Conservation (phyloP, 2,113 vertebrate genomes). For the Gambusia affinis region DNA sequence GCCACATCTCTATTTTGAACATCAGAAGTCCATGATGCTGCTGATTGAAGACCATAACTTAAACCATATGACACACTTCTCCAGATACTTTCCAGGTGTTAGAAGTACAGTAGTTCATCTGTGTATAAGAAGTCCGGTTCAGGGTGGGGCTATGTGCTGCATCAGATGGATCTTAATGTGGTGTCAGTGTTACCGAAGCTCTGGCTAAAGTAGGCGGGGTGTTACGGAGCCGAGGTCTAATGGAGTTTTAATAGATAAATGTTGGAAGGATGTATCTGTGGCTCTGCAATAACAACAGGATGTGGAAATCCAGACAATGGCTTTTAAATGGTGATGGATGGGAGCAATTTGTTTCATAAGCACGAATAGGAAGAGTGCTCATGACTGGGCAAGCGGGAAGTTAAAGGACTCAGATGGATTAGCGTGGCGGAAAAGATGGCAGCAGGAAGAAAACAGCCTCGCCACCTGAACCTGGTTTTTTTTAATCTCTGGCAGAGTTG, state of each 20-base stretch:
- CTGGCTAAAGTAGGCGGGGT: conserved; percentile 27
- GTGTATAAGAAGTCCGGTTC: not conserved
- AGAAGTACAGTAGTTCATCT: not conserved
- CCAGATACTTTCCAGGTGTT: not conserved
- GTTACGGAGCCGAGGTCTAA: conserved; percentile 42
- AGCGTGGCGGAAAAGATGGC: not conserved
- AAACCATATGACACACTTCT: not conserved
- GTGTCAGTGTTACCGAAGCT: conserved; percentile 33
- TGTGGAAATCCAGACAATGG: conserved; percentile 58
- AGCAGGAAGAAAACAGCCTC: not conserved
- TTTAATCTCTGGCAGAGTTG: conserved; percentile 27
- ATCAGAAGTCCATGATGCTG: not conserved
- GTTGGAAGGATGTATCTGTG: conserved; percentile 62
- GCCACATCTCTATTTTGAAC: not conserved
- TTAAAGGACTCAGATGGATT: conserved; percentile 25
- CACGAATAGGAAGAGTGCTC: conserved; percentile 35
- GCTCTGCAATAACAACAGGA: conserved; percentile 65
- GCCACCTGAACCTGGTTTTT: conserved; percentile 12
- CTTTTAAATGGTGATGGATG: conserved; percentile 71
- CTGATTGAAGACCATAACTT: not conserved
- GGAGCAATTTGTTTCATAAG: conserved; percentile 46
- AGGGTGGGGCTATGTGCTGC: conserved; percentile 22
- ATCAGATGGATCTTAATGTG: conserved; percentile 50
- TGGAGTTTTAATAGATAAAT: conserved; percentile 74
- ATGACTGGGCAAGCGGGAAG: conserved; percentile 41